Evolutionary conservation across 1,140 invertebrate genomes (phyloP).

Genomic region (Zeugodacus cucurbitae): DNA sequence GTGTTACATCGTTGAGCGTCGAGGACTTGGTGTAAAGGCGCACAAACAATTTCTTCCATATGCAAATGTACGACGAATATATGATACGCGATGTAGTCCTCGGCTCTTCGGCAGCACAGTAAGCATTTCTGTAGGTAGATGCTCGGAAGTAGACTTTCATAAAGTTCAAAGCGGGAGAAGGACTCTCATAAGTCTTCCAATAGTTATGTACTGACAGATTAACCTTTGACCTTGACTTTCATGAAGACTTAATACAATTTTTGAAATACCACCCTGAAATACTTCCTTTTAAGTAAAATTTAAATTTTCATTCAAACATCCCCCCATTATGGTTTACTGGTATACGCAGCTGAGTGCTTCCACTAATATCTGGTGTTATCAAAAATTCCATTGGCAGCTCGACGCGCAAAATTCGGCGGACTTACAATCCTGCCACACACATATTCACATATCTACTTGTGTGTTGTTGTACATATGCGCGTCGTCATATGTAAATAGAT

Average conservation of each 20-base stretch:
- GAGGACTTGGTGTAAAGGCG: neutral
- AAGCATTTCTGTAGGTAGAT: neutral
- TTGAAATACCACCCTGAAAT: too few species aligned
- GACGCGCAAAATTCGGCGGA: neutral
- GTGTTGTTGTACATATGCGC: neutral
- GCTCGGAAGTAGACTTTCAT: too few species aligned
- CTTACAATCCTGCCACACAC: neutral
- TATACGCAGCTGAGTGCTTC: neutral
- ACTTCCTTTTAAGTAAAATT: too few species aligned
- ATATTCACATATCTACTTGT: neutral
- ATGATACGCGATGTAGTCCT: neutral
- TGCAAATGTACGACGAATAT: neutral
- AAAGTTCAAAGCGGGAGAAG: too few species aligned
- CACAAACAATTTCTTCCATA: neutral
- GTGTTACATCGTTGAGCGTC: neutral
- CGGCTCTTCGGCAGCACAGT: neutral
- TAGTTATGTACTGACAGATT: too few species aligned
- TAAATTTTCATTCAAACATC: too few species aligned
- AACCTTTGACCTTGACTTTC: too few species aligned
- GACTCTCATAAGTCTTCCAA: too few species aligned
- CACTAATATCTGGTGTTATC: neutral
- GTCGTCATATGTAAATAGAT: neutral
- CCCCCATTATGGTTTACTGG: neutral
- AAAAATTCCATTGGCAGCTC: constrained; percentile 10
- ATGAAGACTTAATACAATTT: too few species aligned